Evolutionary conservation across 1,140 invertebrate genomes (phyloP).

Genomic region (Atta texana): DNA sequence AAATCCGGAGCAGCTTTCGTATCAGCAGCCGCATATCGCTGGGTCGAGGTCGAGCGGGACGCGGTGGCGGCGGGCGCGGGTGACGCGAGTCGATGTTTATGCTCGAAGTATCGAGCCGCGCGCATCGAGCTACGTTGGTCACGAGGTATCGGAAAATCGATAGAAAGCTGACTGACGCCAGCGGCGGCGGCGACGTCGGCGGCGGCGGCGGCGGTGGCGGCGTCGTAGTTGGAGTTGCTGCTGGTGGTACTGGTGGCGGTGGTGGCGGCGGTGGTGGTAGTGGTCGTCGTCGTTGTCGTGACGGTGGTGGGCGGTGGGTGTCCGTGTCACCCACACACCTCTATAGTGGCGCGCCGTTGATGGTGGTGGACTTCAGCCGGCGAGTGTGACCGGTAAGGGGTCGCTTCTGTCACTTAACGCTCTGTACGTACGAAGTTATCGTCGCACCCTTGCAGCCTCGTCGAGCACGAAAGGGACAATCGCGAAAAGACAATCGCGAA

Average conservation of each 20-base stretch:
- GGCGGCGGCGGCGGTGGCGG: not conserved
- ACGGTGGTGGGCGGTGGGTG: slow-evolving; percentile 17
- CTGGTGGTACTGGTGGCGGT: slow-evolving; percentile 19
- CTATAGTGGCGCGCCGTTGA: slow-evolving; percentile 52
- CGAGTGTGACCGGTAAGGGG: slow-evolving; percentile 47
- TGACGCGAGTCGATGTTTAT: slow-evolving; percentile 77
- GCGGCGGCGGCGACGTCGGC: slow-evolving; percentile 33
- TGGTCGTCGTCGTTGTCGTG: not conserved
- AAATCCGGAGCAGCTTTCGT: slow-evolving; percentile 34
- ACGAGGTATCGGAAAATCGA: slow-evolving; percentile 85
- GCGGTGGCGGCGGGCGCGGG: slow-evolving; percentile 40
- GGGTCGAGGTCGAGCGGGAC: slow-evolving; percentile 52
- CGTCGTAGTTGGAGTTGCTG: slow-evolving; percentile 9
- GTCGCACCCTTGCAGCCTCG: not conserved
- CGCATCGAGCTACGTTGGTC: slow-evolving; percentile 82
- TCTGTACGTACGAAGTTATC: slow-evolving; percentile 14
- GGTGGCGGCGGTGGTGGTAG: slow-evolving; percentile 37
- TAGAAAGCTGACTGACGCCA: slow-evolving; percentile 82
- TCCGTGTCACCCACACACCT: slow-evolving; percentile 51
- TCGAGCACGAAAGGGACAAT: not conserved
- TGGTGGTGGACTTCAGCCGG: slow-evolving; percentile 50
- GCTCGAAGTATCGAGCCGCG: slow-evolving; percentile 79
- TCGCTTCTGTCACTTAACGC: slow-evolving; percentile 45
- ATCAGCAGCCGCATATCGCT: slow-evolving; percentile 2
- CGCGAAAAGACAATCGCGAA: slow-evolving; percentile 18